Base-by-base conservation (phyloP, 2,113 vertebrate species). In the Limnothrissa miodon region DNA sequence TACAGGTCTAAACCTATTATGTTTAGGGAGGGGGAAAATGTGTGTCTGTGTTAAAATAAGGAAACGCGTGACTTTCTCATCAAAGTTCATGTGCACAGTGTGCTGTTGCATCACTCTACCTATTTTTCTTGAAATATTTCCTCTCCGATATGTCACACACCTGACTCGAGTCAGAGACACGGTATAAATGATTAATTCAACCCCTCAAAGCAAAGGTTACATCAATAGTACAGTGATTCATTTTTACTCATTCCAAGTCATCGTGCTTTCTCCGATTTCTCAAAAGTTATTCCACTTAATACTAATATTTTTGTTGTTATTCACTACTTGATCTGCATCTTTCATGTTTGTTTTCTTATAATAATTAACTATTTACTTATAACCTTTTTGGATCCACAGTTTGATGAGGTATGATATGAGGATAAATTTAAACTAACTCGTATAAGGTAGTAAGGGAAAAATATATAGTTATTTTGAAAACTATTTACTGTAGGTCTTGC, bases 161-260 rank as follows among this genome's bases (percentile, higher is more conserved):
- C 66, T 74, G 66, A 29, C 29, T 74, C 10, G 66, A 74, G 66
- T 15, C 66, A 74, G 29, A 74, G 66, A 33, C 66, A 29, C 33
- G 29, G 15, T 74, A 74, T 74, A 74, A 74, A 74, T 36, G 66
- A 74, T 74, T 74, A 74, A 74, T 39, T 74, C 66, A 36, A 11
- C 29, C 33, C 11, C 66, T 74, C 66, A 74, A 74, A 74, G 66
- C 66, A 74, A 74, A 74, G 66, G 66, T 74, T 74, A 74, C 66
- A 74, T 74, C 66, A 74, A 74, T 74, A 74, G 66, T 33, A 74
- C 11, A 36, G 3, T 1, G 11, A 74, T 4, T 74, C 66, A 1
- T 59, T 66, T 25, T 33, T 36, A 74, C 66, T 74, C 66, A 39
- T 74, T 39, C 25, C 2, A 74, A 42, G 42, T 42, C 42, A 42